phyloP scores from a whole-genome alignment of 2,113 vertebrate species.

The Pogonocichla stellata region DNA sequence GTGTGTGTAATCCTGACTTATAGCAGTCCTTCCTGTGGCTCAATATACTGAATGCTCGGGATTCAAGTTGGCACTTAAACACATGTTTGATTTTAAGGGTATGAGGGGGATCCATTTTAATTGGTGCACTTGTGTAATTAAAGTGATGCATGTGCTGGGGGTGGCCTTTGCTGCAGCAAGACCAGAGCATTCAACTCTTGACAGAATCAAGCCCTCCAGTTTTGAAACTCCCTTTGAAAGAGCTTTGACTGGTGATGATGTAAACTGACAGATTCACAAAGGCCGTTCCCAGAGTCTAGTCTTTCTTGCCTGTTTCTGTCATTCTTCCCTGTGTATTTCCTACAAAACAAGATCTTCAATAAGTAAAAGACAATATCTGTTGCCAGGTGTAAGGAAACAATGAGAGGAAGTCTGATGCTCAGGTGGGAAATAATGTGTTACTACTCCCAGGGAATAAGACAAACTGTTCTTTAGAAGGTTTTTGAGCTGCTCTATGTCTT shows the following conservation, averaged over 20 bases:
- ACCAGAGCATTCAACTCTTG: neutral
- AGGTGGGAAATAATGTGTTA: constrained; percentile 13
- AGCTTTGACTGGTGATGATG: neutral
- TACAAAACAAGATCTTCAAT: neutral
- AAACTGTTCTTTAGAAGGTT: neutral
- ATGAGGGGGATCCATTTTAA: fast-evolving
- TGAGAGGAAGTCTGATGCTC: constrained; percentile 13
- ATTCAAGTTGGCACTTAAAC: neutral
- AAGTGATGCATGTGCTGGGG: neutral
- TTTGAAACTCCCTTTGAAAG: neutral
- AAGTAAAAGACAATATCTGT: neutral
- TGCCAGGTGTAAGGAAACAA: constrained; percentile 35
- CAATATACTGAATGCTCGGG: neutral
- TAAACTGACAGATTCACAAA: constrained; percentile 36
- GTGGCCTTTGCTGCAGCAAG: neutral
- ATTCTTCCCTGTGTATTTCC: neutral
- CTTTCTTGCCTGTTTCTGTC: constrained; percentile 41
- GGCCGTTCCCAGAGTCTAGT: neutral
- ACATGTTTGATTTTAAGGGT: neutral
- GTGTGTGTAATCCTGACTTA: neutral
- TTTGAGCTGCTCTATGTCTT: neutral
- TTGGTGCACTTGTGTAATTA: neutral
- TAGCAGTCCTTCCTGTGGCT: neutral
- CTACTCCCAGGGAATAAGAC: neutral
- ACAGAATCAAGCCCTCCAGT: neutral